phyloP scores from a whole-genome alignment of 2,113 vertebrate species.

The Sceloporus undulatus region DNA sequence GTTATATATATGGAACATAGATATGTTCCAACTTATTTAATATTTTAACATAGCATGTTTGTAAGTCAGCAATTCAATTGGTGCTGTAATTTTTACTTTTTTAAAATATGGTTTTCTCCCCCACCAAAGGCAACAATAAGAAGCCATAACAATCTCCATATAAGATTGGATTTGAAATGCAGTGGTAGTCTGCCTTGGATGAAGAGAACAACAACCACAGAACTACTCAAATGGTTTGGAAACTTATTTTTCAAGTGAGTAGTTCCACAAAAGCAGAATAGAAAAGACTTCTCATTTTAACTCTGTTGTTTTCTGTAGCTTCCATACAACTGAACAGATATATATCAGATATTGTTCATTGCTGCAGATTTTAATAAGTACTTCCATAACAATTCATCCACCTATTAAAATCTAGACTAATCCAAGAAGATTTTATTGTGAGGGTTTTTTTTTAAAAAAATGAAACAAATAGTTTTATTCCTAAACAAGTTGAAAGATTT shows the following conservation, averaged over 20 bases:
- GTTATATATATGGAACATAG: not conserved
- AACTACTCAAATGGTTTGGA: conserved; percentile 43
- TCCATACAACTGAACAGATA: conserved; percentile 46
- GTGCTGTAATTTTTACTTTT: not conserved
- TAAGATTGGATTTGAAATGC: not conserved
- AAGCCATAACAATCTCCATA: not conserved
- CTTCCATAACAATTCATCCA: not conserved
- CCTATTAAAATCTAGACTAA: not conserved
- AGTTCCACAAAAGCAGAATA: conserved; percentile 39
- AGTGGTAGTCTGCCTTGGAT: conserved; percentile 27
- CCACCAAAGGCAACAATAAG: not conserved
- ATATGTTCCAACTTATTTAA: not conserved
- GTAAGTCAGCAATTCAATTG: not conserved
- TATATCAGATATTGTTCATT: conserved; percentile 69
- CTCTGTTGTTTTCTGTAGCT: too few relatives aligned
- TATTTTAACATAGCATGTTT: not conserved
- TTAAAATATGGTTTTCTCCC: not conserved
- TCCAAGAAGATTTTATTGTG: not conserved
- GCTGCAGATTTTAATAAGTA: not conserved
- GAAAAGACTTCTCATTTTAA: conserved; percentile 1
- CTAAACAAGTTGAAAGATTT: not conserved
- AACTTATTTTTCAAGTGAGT: too few relatives aligned
- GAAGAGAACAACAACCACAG: not conserved
- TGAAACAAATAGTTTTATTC: not conserved
- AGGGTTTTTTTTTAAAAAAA: not conserved